Base-by-base conservation (phyloP, 2,113 vertebrate species). In the Cariama cristata region DNA sequence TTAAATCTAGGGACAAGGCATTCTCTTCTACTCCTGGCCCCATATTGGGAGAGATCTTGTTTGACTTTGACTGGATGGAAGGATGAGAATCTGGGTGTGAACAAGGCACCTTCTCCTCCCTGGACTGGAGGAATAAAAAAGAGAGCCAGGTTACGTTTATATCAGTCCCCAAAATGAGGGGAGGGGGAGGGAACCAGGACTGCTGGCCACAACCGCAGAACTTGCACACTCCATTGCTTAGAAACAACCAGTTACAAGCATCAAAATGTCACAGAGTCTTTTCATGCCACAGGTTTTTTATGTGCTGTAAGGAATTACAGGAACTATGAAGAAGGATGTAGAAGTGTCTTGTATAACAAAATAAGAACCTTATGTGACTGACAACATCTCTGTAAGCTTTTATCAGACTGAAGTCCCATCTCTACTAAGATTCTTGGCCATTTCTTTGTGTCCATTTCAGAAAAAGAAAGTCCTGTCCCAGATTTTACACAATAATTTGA, bases 171-270 rank as follows among this genome's bases (percentile, higher is more conserved):
- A 62, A n/a, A 76, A 75, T 21, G 24, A 20, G 4, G 1, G 0
- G 20, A 55, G 3, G 15, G 2, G 6, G 5, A 24, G 4, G 8
- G 14, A 53, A 63, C 3, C 0, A 64, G 40, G 26, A 3, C 4
- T 92, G 22, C 12, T 53, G 27, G 21, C 7, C 6, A 53, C 17
- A 71, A 7, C 5, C 9, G 11, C 2, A 13, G n/a, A 63, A 67
- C 12, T 14, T 14, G 1, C 10, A 58, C 0, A 0, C 5, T 69
- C 13, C n/a, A 33, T 30, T 4, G 1, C 22, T 63, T 53, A 45
- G 52, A 63, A 75, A 30, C 8, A 81, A 44, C 6, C 11, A 8
- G 1, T 28, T 44, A 28, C 13, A 50, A 30, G 7, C 11, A 42
- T 52, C 17, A 72, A 66, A 89, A 72, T 22, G 8, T 22, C 44